Base-by-base conservation (phyloP, 2,888 invertebrate species). In the Heliothis peltigera region DNA sequence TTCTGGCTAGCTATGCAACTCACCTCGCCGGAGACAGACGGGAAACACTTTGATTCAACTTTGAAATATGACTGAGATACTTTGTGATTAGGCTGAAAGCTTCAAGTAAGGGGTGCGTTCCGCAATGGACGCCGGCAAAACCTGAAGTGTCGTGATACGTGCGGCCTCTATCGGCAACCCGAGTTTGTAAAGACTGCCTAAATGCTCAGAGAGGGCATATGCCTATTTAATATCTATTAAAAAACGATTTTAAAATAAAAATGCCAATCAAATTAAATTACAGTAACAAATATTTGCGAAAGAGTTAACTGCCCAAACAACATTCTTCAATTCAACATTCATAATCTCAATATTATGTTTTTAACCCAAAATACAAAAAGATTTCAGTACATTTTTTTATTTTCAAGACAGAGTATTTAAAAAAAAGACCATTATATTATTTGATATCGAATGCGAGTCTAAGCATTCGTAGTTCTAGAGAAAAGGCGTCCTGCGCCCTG, bases 401-500 rank as follows among this genome's bases (percentile, higher is more conserved):
- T n/a, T n/a, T n/a, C n/a, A n/a, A n/a, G n/a, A n/a, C n/a, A n/a
- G n/a, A n/a, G n/a, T n/a, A n/a, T n/a, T n/a, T n/a, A n/a, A n/a
- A n/a, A n/a, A 15, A 12, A n/a, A 19, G 6, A 5, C 21, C 44
- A 55, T 7, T 1, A 12, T 17, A 48, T 57, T 64, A 65, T 70
- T 75, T 62, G 74, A 63, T 64, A 53, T 21, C n/a, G 4, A 55
- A 55, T 58, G 22, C 87, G 10, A 79, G 83, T 94, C 94, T 94
- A 91, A 83, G 84, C 54, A 68, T 92, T 93, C 75, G 61, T 92
- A 92, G 77, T 77, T 81, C 92, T 89, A 72, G 61, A 59, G 51
- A 70, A 86, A 87, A 91, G 82, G 87, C 85, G 92, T 91, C 94
- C 92, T 94, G 94, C 94, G 94, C 94, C 87, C 90, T 94, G 90